Percentiles rank a stretch among this genome's conserved stretches.
phyloP scores from a whole-genome alignment of 2,113 vertebrate species.

The Cynopterus brachyotis region DNA sequence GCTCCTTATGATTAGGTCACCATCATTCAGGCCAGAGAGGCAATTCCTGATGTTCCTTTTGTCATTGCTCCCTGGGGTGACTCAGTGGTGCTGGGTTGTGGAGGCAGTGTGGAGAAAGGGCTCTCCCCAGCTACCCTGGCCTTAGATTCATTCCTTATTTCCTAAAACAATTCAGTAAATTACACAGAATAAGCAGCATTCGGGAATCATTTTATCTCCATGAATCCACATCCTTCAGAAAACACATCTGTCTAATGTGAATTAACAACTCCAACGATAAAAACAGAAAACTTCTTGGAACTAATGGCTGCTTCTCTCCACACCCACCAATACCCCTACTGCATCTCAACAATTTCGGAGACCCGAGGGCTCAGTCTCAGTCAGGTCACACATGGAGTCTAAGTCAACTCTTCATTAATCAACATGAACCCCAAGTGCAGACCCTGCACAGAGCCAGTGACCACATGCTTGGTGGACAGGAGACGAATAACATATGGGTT shows the following conservation, averaged over 20 bases:
- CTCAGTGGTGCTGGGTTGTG: background rate
- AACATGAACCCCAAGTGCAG: background rate
- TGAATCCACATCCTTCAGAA: background rate
- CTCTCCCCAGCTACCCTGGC: background rate
- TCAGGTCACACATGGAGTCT: background rate
- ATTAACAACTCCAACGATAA: background rate
- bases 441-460: background rate
- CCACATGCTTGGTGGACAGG: background rate
- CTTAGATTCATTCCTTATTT: background rate
- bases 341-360: background rate
- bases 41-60: background rate
- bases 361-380: background rate
- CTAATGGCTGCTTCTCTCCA: background rate
- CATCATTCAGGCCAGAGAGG: background rate
- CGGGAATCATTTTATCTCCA: background rate
- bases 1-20: background rate
- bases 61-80: background rate
- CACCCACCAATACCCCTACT: background rate
- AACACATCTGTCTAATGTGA: background rate
- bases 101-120: background rate
- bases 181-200: background rate
- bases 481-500: background rate
- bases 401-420: constrained; percentile 8
- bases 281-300: background rate
- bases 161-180: background rate